Base-by-base conservation (phyloP, 37 sponge, comb jelly and placozoan genomes). In the Haliclona indistincta region DNA sequence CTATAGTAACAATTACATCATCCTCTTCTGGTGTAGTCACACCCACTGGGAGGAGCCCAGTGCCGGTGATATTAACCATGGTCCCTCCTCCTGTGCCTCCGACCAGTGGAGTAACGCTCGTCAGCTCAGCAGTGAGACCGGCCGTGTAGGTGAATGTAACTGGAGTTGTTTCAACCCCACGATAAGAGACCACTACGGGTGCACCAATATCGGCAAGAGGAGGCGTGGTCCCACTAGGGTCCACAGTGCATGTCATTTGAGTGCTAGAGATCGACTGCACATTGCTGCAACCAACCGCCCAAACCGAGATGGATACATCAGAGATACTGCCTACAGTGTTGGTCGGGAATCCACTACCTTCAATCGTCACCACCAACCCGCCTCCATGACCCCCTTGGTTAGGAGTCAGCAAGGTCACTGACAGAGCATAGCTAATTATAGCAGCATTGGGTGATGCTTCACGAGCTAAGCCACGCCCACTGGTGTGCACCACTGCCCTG, bases 81-180 rank as follows among this genome's bases (percentile, higher is more conserved):
- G 97, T 91, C 22, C 99, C 99, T 10, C 99, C 99, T n/a, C 67
- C 89, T 38, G 94, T 96, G 0, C 97, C 94, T 0, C 97, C 96
- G 25, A 66, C 56, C 0, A 19, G 23, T 0, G 94, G 96, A 63
- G 63, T 67, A 41, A 96, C n/a, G n/a, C n/a, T n/a, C n/a, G n/a
- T n/a, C n/a, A n/a, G n/a, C n/a, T n/a, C n/a, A n/a, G n/a, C n/a
- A n/a, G n/a, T n/a, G n/a, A n/a, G n/a, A n/a, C n/a, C n/a, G n/a
- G n/a, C 45, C 11, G 22, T 55, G 63, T 83, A 95, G 0, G 74
- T 68, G 51, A 95, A 78, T 8, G 17, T 43, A 33, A 61, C 66
- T 22, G 38, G 4, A 35, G 79, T 53, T 6, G 43, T 71, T 5
- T 49, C 44, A 23, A 56, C 44, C 15, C 30, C 58, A 45, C 63